Evolutionary conservation across 2,888 invertebrate species (phyloP).

Genomic region (Amitus sp.): DNA sequence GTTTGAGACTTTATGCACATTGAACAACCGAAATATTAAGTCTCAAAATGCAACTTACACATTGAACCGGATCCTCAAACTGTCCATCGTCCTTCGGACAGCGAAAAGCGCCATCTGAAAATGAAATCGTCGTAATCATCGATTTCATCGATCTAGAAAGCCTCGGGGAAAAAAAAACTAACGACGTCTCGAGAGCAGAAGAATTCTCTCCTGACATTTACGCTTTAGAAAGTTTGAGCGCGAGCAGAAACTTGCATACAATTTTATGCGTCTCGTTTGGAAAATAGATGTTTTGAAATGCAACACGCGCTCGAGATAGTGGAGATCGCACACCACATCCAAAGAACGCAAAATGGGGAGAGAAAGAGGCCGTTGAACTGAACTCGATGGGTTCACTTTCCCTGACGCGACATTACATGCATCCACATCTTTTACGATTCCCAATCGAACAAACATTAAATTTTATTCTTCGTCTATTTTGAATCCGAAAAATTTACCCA

Average conservation of each 20-base stretch:
- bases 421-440: conserved; percentile 23
- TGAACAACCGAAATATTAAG: too few relatives aligned
- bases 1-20: too few relatives aligned
- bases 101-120: conserved; percentile 72
- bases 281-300: conserved; percentile 10
- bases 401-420: conserved; percentile 29
- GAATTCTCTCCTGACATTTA: conserved; percentile 57
- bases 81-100: conserved; percentile 86
- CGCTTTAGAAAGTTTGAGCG: conserved; percentile 62
- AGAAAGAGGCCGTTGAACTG: conserved; percentile 47
- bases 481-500: not conserved
- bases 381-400: conserved; percentile 45
- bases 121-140: conserved; percentile 23
- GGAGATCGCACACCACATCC: conserved; percentile 4
- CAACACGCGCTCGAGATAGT: conserved; percentile 9
- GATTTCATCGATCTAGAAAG: conserved; percentile 1
- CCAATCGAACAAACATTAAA: not conserved
- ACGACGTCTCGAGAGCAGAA: conserved; percentile 16
- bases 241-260: conserved; percentile 34
- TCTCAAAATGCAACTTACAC: too few relatives aligned
- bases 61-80: conserved; percentile 82
- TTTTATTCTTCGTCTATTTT: not conserved
- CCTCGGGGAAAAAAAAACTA: conserved; percentile 21
- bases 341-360: conserved; percentile 22
- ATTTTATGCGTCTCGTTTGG: conserved; percentile 29